Percentiles rank a stretch among this genome's conserved stretches.
phyloP scores from a whole-genome alignment of 1,140 invertebrate species.

The Lepidotrigona ventralis region DNA sequence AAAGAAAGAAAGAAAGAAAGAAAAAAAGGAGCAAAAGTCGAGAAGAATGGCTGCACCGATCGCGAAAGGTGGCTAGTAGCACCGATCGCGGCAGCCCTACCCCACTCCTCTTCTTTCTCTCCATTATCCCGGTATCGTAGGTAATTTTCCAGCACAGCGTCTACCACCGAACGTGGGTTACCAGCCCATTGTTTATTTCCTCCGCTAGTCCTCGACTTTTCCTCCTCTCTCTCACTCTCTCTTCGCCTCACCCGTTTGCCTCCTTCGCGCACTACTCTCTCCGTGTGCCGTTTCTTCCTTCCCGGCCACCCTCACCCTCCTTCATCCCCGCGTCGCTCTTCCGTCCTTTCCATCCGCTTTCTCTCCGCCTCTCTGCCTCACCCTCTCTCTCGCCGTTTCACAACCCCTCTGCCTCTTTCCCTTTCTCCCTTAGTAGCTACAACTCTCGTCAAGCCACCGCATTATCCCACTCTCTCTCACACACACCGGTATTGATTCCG shows the following conservation, averaged over 20 bases:
- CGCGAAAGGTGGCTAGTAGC: constrained; percentile 43
- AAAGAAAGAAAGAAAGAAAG: not conserved
- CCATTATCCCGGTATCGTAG: constrained; percentile 55
- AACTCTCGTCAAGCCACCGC: constrained; percentile 70
- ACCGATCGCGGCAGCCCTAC: constrained; percentile 1
- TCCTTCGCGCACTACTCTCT: not conserved
- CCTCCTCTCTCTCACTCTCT: not conserved
- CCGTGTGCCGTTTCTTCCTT: constrained; percentile 32
- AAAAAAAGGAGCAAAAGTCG: constrained; percentile 10
- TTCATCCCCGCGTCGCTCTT: not conserved
- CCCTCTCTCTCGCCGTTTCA: not conserved
- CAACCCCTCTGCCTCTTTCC: constrained; percentile 18
- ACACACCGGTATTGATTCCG: constrained; percentile 75
- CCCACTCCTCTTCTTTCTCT: constrained; percentile 11
- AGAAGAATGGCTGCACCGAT: constrained; percentile 42
- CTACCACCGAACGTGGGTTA: constrained; percentile 58
- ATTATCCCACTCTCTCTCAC: constrained; percentile 72
- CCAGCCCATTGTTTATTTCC: constrained; percentile 64
- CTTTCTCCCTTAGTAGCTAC: constrained; percentile 58
- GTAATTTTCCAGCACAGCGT: constrained; percentile 60
- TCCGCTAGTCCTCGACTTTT: constrained; percentile 55
- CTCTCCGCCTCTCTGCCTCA: not conserved
- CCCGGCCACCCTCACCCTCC: not conserved
- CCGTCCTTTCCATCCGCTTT: not conserved
- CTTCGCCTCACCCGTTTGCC: not conserved